These are phyloP conservation scores for Agapornis roseicollis DNA, from an alignment of 2,113 vertebrate genomes.

Conservation along the genomic window DNA sequence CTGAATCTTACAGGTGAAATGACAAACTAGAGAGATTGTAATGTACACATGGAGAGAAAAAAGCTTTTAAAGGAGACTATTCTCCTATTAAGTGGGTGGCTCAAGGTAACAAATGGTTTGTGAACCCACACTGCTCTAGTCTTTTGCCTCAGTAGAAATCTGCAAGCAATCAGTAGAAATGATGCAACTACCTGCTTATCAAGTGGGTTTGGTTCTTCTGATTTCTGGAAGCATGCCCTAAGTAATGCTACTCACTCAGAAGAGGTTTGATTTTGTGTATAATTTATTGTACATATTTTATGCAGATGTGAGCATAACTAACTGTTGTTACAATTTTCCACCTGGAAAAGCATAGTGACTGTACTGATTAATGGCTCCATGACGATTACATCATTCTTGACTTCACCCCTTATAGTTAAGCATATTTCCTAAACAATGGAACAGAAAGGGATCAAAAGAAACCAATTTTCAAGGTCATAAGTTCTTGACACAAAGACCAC, in stretches of 20 bases:
- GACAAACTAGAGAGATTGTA: not conserved
- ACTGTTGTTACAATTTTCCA: slow-evolving; percentile 29
- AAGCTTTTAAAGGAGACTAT: not conserved
- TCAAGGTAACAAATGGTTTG: not conserved
- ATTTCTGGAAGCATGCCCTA: slow-evolving; percentile 4
- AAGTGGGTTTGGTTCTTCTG: not conserved
- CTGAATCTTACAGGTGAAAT: not conserved
- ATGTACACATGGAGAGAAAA: not conserved
- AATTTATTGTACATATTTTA: not conserved
- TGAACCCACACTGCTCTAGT: not conserved
- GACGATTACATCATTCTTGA: slow-evolving; percentile 44
- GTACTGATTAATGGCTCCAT: slow-evolving; percentile 19
- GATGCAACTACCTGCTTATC: slow-evolving; percentile 42
- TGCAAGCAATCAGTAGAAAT: slow-evolving; percentile 35
- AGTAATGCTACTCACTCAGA: not conserved
- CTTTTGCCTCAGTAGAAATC: not conserved
- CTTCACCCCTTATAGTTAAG: not conserved
- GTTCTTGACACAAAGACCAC: not conserved
- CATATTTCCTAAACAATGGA: slow-evolving; percentile 4
- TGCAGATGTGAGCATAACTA: slow-evolving; percentile 32
- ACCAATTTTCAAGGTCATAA: not conserved
- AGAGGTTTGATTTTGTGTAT: slow-evolving; percentile 1
- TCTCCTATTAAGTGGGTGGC: not conserved
- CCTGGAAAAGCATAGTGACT: slow-evolving; percentile 32
- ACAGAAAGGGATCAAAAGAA: slow-evolving; percentile 13